A percentile compares a stretch with the other conserved stretches of the same genome.
Evolutionary conservation across 2,797 vertebrate species (phyloP).

Genomic region (Salarias fasciatus): DNA sequence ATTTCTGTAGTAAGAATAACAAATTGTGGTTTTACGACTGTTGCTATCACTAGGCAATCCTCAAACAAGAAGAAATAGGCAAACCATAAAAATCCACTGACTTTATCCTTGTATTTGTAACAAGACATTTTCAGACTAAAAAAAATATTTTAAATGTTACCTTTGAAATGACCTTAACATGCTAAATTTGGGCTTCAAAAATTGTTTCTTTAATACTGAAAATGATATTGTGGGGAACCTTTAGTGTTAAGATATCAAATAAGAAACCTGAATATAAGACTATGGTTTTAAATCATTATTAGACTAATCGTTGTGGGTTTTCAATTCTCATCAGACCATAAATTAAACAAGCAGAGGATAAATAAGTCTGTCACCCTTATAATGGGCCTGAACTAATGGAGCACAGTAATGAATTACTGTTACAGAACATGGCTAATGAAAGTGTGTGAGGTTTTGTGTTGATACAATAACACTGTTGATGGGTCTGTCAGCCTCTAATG

Average conservation of each 20-base stretch:
- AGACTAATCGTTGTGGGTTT: slow-evolving; percentile 33
- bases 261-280: slow-evolving; percentile 6
- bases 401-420: slow-evolving; percentile 53
- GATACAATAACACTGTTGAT: slow-evolving; percentile 32
- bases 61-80: too few species aligned
- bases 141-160: too few species aligned
- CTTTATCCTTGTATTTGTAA: too few species aligned
- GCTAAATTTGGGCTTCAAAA: too few species aligned
- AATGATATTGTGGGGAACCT: slow-evolving; percentile 11
- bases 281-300: slow-evolving; percentile 43
- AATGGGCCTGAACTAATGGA: slow-evolving; percentile 55
- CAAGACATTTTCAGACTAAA: too few species aligned
- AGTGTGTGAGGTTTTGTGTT: slow-evolving; percentile 45
- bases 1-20: too few species aligned
- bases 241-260: not conserved
- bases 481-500: slow-evolving; percentile 23
- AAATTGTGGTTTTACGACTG: too few species aligned
- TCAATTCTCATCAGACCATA: slow-evolving; percentile 30
- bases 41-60: too few species aligned
- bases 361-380: slow-evolving; percentile 55
- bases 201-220: not conserved
- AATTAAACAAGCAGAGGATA: slow-evolving; percentile 51
- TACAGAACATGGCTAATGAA: slow-evolving; percentile 52
- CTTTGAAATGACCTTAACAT: too few species aligned
- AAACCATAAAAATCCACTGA: too few species aligned